Percentiles rank a stretch among this genome's conserved stretches.
phyloP scores from a whole-genome alignment of 1,140 invertebrate species.

The Sitophilus oryzae region DNA sequence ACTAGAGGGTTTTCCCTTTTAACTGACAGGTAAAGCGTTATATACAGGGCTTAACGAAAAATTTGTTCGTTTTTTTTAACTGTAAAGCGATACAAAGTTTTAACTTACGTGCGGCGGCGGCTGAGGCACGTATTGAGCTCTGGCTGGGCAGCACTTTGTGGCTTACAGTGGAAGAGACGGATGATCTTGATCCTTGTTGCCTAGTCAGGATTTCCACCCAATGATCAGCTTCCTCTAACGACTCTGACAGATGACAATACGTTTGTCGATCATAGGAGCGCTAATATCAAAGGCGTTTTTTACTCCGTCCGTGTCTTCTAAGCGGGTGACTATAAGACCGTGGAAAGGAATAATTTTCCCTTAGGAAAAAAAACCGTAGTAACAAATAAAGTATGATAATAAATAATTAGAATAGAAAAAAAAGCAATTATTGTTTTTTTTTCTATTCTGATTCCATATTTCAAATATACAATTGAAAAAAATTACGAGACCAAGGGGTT shows the following conservation, averaged over 20 bases:
- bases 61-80: too few relatives aligned
- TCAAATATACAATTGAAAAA: too few relatives aligned
- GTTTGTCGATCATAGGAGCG: slow-evolving; percentile 85
- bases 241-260: slow-evolving; percentile 79
- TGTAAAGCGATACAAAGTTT: too few relatives aligned
- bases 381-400: too few relatives aligned
- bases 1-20: too few relatives aligned
- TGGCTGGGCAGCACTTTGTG: slow-evolving; percentile 40
- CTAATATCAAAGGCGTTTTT: slow-evolving; percentile 91
- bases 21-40: too few relatives aligned
- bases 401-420: too few relatives aligned
- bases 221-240: slow-evolving; percentile 73
- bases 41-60: too few relatives aligned
- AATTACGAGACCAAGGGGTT: too few relatives aligned
- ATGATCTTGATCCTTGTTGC: slow-evolving; percentile 43
- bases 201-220: slow-evolving; percentile 78
- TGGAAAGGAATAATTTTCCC: slow-evolving; percentile 83
- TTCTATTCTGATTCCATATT: too few relatives aligned
- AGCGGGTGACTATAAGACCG: slow-evolving; percentile 70
- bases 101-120: slow-evolving; percentile 53
- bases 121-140: slow-evolving; percentile 45
- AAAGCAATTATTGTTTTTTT: too few relatives aligned
- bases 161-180: slow-evolving; percentile 40
- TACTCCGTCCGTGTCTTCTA: slow-evolving; percentile 72
- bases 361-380: slow-evolving; percentile 51